Percentiles rank a stretch among this genome's conserved stretches.
Conservation (phyloP, 1,140 invertebrate species). For the Conus ventricosus region DNA sequence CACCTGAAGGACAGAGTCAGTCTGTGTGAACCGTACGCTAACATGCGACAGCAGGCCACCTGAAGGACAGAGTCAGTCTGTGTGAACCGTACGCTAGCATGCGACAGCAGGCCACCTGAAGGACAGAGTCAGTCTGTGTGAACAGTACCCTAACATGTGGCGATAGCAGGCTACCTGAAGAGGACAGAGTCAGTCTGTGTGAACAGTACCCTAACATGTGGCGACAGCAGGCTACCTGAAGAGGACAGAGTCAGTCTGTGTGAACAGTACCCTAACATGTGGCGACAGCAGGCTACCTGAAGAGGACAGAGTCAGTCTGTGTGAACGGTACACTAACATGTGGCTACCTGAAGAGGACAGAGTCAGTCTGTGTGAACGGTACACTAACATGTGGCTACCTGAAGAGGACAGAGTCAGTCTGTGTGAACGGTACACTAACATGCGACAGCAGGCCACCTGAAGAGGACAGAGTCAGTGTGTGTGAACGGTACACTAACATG, state of each 20-base stretch:
- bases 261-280: background rate
- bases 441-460: conserved; percentile 32
- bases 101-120: too few species aligned
- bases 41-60: conserved; percentile 26
- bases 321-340: too few species aligned
- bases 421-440: too few species aligned
- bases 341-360: conserved; percentile 3
- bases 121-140: background rate
- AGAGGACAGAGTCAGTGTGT: background rate
- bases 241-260: background rate
- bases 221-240: conserved; percentile 31
- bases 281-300: conserved; percentile 31
- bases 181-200: too few species aligned
- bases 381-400: conserved; percentile 24
- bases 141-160: too few species aligned
- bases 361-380: too few species aligned
- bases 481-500: too few species aligned
- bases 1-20: background rate
- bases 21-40: background rate
- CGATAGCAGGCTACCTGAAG: too few species aligned
- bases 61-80: background rate
- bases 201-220: too few species aligned
- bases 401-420: background rate
- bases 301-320: background rate
- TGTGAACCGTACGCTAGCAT: too few species aligned